Conservation (phyloP, 2,113 vertebrate species). For the Mustela lutreola region DNA sequence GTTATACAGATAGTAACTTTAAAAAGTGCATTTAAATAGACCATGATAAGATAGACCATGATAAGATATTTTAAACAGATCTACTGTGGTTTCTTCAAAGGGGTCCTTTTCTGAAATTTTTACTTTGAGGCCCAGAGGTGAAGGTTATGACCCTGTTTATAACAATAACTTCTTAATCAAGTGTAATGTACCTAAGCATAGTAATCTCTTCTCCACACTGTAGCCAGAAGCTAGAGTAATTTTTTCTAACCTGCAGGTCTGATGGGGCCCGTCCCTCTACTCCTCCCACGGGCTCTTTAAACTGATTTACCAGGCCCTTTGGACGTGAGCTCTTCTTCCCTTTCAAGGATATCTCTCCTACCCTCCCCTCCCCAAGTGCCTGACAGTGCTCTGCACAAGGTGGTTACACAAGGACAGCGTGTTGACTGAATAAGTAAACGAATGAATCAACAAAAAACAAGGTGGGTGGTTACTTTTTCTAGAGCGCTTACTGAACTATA, state of each 20-base stretch:
- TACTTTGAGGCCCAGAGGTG: conserved; percentile 4
- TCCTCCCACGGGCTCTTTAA: neutral
- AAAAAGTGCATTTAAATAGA: conserved; percentile 33
- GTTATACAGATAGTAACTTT: neutral
- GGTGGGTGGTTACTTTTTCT: neutral
- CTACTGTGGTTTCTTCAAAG: conserved; percentile 17
- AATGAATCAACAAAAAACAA: neutral
- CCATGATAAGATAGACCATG: neutral
- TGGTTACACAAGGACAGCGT: neutral
- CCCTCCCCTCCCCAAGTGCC: rapidly evolving
- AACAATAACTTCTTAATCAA: conserved; percentile 42
- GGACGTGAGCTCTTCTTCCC: neutral
- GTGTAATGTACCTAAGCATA: neutral
- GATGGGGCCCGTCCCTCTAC: neutral
- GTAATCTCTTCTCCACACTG: neutral
- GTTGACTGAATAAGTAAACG: neutral
- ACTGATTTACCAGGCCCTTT: neutral
- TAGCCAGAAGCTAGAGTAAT: neutral
- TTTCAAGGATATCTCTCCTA: neutral
- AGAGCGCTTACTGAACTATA: neutral
- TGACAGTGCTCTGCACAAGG: neutral
- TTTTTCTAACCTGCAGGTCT: neutral
- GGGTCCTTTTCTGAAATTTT: neutral
- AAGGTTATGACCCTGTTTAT: conserved; percentile 47
- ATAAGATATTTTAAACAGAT: conserved; percentile 14